Evolutionary conservation across 2,888 invertebrate species (phyloP).

Genomic region (Brachynemurus nebulosus): DNA sequence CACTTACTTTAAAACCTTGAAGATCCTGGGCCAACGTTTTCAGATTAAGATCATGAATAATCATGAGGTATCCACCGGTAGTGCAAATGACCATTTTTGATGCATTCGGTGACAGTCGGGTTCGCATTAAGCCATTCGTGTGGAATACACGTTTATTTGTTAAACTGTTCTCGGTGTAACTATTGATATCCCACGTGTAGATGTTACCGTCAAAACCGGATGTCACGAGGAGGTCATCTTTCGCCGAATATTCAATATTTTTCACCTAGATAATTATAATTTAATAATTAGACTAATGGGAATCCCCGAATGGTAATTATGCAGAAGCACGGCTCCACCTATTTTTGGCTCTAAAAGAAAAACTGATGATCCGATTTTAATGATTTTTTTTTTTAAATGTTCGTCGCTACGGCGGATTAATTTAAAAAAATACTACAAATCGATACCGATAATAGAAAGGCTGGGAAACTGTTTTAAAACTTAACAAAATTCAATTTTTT

Average conservation of each 20-base stretch:
- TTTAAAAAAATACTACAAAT: too few species aligned
- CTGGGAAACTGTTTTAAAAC: too few species aligned
- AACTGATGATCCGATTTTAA: too few species aligned
- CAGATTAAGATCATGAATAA: slow-evolving; percentile 79
- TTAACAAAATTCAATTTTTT: too few species aligned
- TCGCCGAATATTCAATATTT: slow-evolving; percentile 83
- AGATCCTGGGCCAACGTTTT: slow-evolving; percentile 65
- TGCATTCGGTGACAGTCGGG: slow-evolving; percentile 73
- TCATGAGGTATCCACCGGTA: slow-evolving; percentile 76
- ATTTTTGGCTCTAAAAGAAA: too few species aligned
- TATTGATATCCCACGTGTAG: slow-evolving; percentile 88
- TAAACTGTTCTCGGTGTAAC: slow-evolving; percentile 62
- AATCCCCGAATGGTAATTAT: too few species aligned
- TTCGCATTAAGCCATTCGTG: slow-evolving; percentile 73
- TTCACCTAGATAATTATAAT: slow-evolving; percentile 41
- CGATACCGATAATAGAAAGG: too few species aligned
- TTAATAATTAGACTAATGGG: too few species aligned
- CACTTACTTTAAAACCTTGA: slow-evolving; percentile 63
- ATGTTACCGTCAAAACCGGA: slow-evolving; percentile 90
- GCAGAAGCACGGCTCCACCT: too few species aligned
- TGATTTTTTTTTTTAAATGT: too few species aligned
- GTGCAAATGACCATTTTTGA: slow-evolving; percentile 83
- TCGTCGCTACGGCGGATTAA: too few species aligned
- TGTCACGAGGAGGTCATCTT: slow-evolving; percentile 71
- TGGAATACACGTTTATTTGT: slow-evolving; percentile 73